Evolutionary conservation across 2,113 vertebrate genomes (phyloP).

Genomic region (Cottus gobio): DNA sequence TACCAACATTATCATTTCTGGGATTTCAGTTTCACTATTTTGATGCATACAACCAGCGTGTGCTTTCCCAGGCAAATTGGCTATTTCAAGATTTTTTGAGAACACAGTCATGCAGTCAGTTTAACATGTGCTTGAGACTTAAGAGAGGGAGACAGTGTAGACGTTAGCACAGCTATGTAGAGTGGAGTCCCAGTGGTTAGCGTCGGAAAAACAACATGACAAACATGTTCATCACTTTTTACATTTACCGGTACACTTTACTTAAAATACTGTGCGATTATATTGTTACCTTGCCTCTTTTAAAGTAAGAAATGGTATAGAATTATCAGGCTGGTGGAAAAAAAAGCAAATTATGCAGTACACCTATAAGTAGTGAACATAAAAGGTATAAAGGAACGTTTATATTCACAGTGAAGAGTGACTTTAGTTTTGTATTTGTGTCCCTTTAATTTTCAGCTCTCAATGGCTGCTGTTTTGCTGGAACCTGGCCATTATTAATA

Average conservation of each 20-base stretch:
- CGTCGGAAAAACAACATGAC: conserved; percentile 19
- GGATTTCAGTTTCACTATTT: neutral
- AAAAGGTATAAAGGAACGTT: neutral
- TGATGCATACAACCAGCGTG: neutral
- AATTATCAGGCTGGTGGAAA: neutral
- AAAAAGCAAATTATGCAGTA: neutral
- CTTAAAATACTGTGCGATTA: neutral
- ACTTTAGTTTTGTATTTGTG: neutral
- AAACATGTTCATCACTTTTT: conserved; percentile 17
- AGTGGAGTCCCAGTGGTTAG: conserved; percentile 32
- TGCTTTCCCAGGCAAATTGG: neutral
- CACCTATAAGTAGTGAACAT: neutral
- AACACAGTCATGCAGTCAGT: conserved; percentile 65
- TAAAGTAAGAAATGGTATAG: neutral
- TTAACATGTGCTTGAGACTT: conserved; percentile 80
- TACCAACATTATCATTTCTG: neutral
- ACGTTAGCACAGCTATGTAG: conserved; percentile 71
- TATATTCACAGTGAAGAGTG: neutral
- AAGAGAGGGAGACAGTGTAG: conserved; percentile 76
- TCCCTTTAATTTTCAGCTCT: conserved; percentile 3
- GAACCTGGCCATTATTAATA: conserved; percentile 47
- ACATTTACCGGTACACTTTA: neutral
- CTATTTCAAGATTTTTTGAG: conserved; percentile 34
- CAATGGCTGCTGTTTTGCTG: conserved; percentile 21
- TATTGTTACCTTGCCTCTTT: neutral